phyloP scores from a whole-genome alignment of 1,140 invertebrate species.

The Bombus breviceps region DNA sequence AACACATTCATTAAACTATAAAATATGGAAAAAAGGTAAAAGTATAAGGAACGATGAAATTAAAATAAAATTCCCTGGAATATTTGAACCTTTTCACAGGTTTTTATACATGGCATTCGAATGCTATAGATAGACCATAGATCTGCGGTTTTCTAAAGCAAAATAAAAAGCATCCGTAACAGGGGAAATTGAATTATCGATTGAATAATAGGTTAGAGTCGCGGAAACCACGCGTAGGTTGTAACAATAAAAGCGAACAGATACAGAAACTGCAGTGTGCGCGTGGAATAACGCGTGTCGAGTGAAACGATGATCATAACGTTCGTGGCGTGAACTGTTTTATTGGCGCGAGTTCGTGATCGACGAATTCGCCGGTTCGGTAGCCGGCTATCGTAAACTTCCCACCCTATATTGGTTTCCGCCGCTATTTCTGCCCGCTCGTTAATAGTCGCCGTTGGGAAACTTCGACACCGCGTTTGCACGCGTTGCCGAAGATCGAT shows the following conservation, averaged over 20 bases:
- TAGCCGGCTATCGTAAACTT: slow-evolving; percentile 30
- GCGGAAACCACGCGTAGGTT: not conserved
- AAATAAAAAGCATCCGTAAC: not conserved
- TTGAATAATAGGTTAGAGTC: not conserved
- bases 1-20: no score
- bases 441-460: slow-evolving; percentile 27
- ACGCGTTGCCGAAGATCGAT: slow-evolving; percentile 2
- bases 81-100: not conserved
- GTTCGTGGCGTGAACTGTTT: slow-evolving; percentile 1
- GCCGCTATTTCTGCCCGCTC: slow-evolving; percentile 12
- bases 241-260: slow-evolving; percentile 11
- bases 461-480: slow-evolving; percentile 9
- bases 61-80: not conserved
- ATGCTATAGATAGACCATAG: not conserved
- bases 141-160: not conserved
- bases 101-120: not conserved
- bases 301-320: slow-evolving; percentile 31
- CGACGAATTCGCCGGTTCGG: slow-evolving; percentile 25
- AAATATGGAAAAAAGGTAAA: not conserved
- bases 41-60: not conserved
- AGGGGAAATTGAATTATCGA: slow-evolving; percentile 5
- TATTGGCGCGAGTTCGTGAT: slow-evolving; percentile 24
- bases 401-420: slow-evolving; percentile 29
- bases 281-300: not conserved
- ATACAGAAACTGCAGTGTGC: not conserved